Percentiles rank a stretch among this genome's conserved stretches.
phyloP scores from a whole-genome alignment of 1,140 invertebrate species.

The Euwallacea fornicatus region DNA sequence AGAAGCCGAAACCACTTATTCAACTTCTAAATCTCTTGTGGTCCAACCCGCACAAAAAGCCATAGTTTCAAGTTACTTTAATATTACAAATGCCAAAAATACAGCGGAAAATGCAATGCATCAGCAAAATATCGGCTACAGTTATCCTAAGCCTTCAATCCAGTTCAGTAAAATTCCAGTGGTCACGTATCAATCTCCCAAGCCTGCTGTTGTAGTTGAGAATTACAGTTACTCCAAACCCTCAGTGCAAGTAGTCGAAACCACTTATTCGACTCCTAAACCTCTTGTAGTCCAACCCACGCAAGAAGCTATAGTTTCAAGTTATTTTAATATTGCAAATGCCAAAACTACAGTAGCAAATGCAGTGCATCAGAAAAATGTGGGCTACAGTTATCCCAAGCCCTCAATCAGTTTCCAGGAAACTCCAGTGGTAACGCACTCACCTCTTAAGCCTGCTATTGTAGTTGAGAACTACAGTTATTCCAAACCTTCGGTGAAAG shows the following conservation, averaged over 20 bases:
- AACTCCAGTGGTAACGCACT: conserved; percentile 15
- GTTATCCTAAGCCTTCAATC: conserved; percentile 14
- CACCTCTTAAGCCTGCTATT: background rate
- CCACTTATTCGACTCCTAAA: conserved; percentile 4
- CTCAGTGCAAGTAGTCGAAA: background rate
- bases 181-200: background rate
- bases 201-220: background rate
- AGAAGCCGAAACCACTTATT: background rate
- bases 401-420: conserved; percentile 42
- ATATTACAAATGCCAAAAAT: background rate
- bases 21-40: conserved; percentile 30
- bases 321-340: conserved; percentile 16
- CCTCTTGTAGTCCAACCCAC: conserved; percentile 4
- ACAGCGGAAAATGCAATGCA: background rate
- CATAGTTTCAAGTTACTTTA: conserved; percentile 26
- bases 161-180: background rate
- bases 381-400: conserved; percentile 33
- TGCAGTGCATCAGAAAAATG: too few species aligned
- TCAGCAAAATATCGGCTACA: conserved; percentile 38
- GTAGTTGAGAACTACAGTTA: background rate
- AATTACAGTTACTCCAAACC: background rate
- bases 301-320: conserved; percentile 36
- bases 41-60: background rate
- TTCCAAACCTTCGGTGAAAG: background rate
- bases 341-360: too few species aligned